phyloP scores from a whole-genome alignment of 2,888 invertebrate species.

The Hemistola chrysoprasaria region DNA sequence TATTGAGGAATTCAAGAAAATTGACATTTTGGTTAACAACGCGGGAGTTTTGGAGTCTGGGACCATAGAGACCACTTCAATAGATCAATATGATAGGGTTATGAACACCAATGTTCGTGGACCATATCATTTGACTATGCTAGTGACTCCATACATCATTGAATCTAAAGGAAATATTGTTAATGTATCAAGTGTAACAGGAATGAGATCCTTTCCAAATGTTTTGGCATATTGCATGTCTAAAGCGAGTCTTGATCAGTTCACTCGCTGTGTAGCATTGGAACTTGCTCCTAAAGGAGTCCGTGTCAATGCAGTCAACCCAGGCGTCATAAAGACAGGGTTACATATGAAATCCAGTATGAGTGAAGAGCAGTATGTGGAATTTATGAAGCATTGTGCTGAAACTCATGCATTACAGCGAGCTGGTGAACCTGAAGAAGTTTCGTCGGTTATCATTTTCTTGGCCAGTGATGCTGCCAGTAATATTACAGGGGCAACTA shows the following conservation, averaged over 20 bases:
- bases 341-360: conserved; percentile 92
- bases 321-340: conserved; percentile 95
- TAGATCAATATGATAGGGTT: conserved; percentile 92
- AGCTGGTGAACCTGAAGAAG: conserved; percentile 91
- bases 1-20: conserved; percentile 83
- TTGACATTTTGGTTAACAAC: conserved; percentile 92
- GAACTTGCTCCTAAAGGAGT: conserved; percentile 90
- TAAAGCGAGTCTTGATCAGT: conserved; percentile 96
- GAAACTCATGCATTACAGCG: conserved; percentile 95
- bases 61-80: conserved; percentile 89
- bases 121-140: conserved; percentile 89
- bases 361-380: conserved; percentile 88
- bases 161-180: conserved; percentile 92
- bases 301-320: conserved; percentile 95
- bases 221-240: conserved; percentile 96
- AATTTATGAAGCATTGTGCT: conserved; percentile 91
- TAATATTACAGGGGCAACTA: conserved; percentile 91
- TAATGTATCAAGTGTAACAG: conserved; percentile 96
- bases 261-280: conserved; percentile 94
- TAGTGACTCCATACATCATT: conserved; percentile 91
- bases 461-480: conserved; percentile 92
- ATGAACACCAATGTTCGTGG: conserved; percentile 94
- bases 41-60: conserved; percentile 93
- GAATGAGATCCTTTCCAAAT: conserved; percentile 92
- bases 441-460: conserved; percentile 93